phyloP scores from a whole-genome alignment of 2,113 vertebrate genomes.

The Drymodes brunneopygia region DNA sequence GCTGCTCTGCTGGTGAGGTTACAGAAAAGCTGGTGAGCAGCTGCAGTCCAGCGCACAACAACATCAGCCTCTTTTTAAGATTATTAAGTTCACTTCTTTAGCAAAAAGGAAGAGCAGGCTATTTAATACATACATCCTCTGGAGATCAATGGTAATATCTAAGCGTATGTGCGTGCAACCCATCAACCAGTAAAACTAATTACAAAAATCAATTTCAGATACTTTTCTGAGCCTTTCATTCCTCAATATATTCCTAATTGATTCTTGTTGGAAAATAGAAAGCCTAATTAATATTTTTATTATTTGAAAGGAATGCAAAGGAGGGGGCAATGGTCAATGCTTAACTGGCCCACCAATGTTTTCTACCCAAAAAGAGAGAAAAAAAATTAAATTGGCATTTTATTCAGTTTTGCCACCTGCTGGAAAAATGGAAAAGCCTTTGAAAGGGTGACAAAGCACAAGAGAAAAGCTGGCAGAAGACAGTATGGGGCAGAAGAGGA shows the following conservation, averaged over 20 bases:
- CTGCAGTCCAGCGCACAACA: neutral
- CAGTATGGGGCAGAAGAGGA: constrained; percentile 26
- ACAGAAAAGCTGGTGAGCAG: neutral
- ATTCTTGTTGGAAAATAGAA: constrained; percentile 52
- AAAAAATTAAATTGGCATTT: neutral
- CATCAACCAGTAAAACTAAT: constrained; percentile 62
- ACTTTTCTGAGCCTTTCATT: constrained; percentile 55
- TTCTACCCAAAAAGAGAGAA: neutral
- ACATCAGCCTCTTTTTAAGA: constrained; percentile 1
- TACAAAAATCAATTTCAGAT: constrained; percentile 62
- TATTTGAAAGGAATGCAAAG: constrained; percentile 4
- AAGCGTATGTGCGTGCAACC: neutral
- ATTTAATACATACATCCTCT: constrained; percentile 16
- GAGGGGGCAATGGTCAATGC: neutral
- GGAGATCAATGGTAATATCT: constrained; percentile 40
- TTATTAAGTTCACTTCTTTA: constrained; percentile 24
- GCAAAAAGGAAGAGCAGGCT: constrained; percentile 2
- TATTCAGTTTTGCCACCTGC: constrained; percentile 50
- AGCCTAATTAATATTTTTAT: constrained; percentile 49
- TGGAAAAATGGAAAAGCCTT: constrained; percentile 34
- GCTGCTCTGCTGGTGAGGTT: neutral
- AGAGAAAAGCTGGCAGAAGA: constrained; percentile 25
- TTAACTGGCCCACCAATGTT: neutral
- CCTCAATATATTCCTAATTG: constrained; percentile 56
- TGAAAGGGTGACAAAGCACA: constrained; percentile 55